Evolutionary conservation across 2,888 invertebrate species (phyloP).

Genomic region (Scotopteryx bipunctaria): DNA sequence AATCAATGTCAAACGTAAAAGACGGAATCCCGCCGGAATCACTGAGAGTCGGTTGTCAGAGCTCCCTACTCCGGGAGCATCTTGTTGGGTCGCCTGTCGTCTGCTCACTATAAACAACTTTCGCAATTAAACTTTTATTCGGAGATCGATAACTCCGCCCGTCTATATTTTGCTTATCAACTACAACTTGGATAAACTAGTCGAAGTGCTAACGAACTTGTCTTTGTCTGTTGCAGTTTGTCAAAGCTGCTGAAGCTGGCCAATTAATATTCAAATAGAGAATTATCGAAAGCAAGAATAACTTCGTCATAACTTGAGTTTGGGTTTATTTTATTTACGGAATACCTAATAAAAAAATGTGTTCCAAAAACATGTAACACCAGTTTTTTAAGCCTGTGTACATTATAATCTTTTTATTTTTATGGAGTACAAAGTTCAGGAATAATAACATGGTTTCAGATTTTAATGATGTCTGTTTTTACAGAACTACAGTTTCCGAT

Average conservation of each 20-base stretch:
- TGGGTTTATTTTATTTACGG: no score
- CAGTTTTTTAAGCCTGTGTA: no score
- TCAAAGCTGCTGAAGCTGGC: slow-evolving; percentile 27
- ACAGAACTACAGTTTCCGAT: slow-evolving; percentile 50
- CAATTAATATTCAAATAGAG: slow-evolving; percentile 21
- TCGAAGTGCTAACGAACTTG: slow-evolving; percentile 28
- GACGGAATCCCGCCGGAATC: not conserved
- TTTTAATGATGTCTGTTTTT: slow-evolving; percentile 29
- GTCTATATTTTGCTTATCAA: slow-evolving; percentile 65
- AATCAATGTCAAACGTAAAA: no score
- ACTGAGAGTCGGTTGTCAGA: slow-evolving; percentile 3
- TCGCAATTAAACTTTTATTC: slow-evolving; percentile 79
- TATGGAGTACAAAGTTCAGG: slow-evolving; percentile 8
- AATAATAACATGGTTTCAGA: slow-evolving; percentile 33
- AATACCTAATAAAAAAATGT: no score
- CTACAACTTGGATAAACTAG: slow-evolving; percentile 42
- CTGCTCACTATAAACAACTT: slow-evolving; percentile 74
- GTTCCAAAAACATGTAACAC: no score
- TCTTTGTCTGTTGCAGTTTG: slow-evolving; percentile 29
- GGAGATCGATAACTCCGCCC: slow-evolving; percentile 62
- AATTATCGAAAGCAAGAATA: not conserved
- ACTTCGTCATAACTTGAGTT: no score
- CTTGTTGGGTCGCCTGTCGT: slow-evolving; percentile 55
- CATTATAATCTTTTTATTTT: not conserved
- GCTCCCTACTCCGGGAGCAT: slow-evolving; percentile 32